Evolutionary conservation across 2,113 vertebrate genomes (phyloP), one percentile per base, ranked within the genome.

Genomic region (Tenebrosternarchus preto): DNA sequence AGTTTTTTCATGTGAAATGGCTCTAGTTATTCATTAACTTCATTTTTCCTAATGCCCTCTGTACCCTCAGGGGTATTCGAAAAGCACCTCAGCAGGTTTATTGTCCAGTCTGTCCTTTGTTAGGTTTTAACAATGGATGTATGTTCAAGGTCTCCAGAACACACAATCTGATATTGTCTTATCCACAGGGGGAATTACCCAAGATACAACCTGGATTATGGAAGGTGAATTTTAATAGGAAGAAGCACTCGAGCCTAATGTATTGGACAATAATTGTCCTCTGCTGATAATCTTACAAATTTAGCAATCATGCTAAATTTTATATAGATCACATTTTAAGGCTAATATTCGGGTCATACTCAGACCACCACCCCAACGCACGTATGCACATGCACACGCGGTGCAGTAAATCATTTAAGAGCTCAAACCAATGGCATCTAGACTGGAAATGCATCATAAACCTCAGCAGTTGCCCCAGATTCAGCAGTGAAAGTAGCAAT

Each of bases 141-240:
- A 53, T 55, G 43, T 25, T 43, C 1, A 20, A 76, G 76, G 29
- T 80, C n/a, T 56, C 24, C 33, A 80, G 73, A 83, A 33, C 46
- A 22, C 67, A 27, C 20, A 33, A 27, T 79, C 69, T 84, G 85
- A 77, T 90, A 89, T 93, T 80, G 83, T 95, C 92, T 93, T 91
- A 79, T 93, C 92, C 91, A 61, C 95, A 96, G 95, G 93, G 89
- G 90, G 84, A 89, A 84, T 87, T 24, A 88, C 57, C 82, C 92
- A 90, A 90, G 94, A 95, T 86, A 90, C 88, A 83, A 56, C 85
- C 86, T 85, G 82, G 92, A 72, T 84, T 77, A 84, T 91, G 43
- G 4, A 94, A 93, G 93, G 94, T 95, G 94, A 96, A 92, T 91
- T 91, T 83, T 88, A 83, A 71, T 53, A 81, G 19, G 66, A 29